Evolutionary conservation across 1,140 invertebrate genomes (phyloP).

Genomic region (Oedothorax gibbosus): DNA sequence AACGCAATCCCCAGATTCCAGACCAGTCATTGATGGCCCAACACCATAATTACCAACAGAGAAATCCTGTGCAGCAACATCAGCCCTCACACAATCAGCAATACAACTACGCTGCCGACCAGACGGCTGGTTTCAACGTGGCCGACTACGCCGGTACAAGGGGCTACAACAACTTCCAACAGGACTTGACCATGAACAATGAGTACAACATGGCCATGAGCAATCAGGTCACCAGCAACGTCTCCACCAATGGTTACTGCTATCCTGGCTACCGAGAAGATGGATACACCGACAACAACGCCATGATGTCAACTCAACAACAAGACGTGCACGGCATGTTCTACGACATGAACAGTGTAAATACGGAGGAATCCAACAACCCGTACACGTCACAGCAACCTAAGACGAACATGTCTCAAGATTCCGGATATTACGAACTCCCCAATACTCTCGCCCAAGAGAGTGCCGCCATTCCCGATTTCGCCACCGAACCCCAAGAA

Average conservation of each 20-base stretch:
- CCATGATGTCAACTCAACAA: conserved; percentile 33
- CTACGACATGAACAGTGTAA: conserved; percentile 59
- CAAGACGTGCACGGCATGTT: conserved; percentile 52
- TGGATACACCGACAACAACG: conserved; percentile 28
- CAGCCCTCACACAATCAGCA: conserved; percentile 36
- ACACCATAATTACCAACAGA: conserved; percentile 41
- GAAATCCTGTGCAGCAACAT: conserved; percentile 23
- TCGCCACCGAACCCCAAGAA: conserved; percentile 28
- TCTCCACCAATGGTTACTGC: conserved; percentile 38
- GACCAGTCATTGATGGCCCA: conserved; percentile 28
- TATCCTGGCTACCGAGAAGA: conserved; percentile 43
- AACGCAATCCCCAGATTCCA: conserved; percentile 19
- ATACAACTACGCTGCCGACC: conserved; percentile 28
- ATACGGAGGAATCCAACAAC: conserved; percentile 16
- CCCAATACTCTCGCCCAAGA: conserved; percentile 33
- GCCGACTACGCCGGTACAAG: conserved; percentile 29
- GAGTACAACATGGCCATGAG: conserved; percentile 9
- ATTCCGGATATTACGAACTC: conserved; percentile 55
- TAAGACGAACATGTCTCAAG: conserved; percentile 44
- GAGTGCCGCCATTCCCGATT: conserved; percentile 47
- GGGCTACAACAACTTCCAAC: conserved; percentile 27
- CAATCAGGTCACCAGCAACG: conserved; percentile 27
- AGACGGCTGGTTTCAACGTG: not conserved
- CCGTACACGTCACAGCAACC: conserved; percentile 36
- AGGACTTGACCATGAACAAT: conserved; percentile 34